phyloP scores from a whole-genome alignment of 1,140 invertebrate species.

The Diploscapter pachys region DNA sequence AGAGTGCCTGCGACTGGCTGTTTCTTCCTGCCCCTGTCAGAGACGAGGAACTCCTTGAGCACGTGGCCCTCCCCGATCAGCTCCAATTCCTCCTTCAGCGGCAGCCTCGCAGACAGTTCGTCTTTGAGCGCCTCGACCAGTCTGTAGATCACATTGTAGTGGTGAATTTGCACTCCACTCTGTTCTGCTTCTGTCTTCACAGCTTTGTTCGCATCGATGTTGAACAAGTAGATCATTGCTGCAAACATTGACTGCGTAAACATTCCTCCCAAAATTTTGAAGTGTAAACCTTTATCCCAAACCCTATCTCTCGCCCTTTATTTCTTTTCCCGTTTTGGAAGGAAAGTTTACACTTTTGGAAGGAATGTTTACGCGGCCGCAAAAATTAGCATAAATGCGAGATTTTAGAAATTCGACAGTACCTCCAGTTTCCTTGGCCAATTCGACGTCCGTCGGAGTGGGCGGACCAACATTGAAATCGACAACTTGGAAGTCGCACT shows the following conservation, averaged over 20 bases:
- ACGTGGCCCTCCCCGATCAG: constrained; percentile 53
- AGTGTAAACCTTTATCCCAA: too few species aligned
- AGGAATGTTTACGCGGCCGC: too few species aligned
- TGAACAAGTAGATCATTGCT: constrained; percentile 55
- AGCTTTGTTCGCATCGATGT: constrained; percentile 35
- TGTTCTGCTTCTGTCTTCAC: constrained; percentile 41
- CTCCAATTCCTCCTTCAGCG: constrained; percentile 36
- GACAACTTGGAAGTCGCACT: constrained; percentile 78
- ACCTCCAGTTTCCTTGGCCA: constrained; percentile 78
- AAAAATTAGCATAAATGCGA: too few species aligned
- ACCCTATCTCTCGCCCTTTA: too few species aligned
- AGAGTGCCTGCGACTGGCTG: constrained; percentile 52
- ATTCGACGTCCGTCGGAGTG: constrained; percentile 76
- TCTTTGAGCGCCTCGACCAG: constrained; percentile 48
- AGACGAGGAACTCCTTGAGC: constrained; percentile 51
- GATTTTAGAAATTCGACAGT: constrained; percentile 18
- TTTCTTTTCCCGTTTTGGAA: too few species aligned
- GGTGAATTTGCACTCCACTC: constrained; percentile 41
- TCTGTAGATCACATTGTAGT: constrained; percentile 55
- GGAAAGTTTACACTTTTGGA: too few species aligned
- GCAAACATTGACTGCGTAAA: neutral
- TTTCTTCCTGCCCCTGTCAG: constrained; percentile 45
- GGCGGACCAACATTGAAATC: constrained; percentile 84
- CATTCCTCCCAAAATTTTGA: too few species aligned
- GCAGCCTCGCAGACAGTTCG: constrained; percentile 29